Base-by-base conservation (phyloP, 2,113 vertebrate species). In the Gymnarchus niloticus region DNA sequence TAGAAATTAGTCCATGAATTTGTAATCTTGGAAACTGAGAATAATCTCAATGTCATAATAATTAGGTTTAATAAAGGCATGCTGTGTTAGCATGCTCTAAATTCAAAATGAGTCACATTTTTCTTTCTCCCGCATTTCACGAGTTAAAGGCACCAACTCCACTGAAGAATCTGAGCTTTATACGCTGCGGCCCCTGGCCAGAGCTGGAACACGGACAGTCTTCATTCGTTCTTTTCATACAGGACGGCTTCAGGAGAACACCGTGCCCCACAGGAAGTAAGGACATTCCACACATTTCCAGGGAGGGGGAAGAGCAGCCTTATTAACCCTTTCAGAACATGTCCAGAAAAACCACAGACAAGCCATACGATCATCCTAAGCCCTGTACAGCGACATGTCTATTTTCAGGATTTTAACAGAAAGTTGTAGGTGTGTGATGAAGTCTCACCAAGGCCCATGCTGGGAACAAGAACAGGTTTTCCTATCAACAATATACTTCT, bases 241-340 rank as follows among this genome's bases (percentile, higher is more conserved):
- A 37, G 81, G 65, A 54, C 81, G 69, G 57, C 84, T 54, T 90
- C 88, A 88, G 86, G 7, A 23, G 87, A 59, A 86, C 88, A 80
- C 85, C 87, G 89, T 89, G 91, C 91, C 92, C 93, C 93, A 94
- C 92, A 94, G 93, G 93, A 94, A 95, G 91, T 90, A 86, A 88
- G 89, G 90, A 93, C 93, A 95, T 94, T 94, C 94, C 92, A 89
- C 84, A 89, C 90, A 94, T 95, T 91, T 94, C 92, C 86, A 33
- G 86, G 87, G 81, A 86, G 87, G 89, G 87, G 84, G 57, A 89
- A 90, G 87, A 84, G 88, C 85, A 89, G 88, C 48, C 86, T 17
- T n/a, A 85, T 91, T 89, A 88, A 92, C 87, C 85, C 87, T 82
- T 85, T 78, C 41, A 85, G 25, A 21, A n/a, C 57, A 57, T 85